Conservation (phyloP, 2,888 invertebrate species). For the Dicycla oo region DNA sequence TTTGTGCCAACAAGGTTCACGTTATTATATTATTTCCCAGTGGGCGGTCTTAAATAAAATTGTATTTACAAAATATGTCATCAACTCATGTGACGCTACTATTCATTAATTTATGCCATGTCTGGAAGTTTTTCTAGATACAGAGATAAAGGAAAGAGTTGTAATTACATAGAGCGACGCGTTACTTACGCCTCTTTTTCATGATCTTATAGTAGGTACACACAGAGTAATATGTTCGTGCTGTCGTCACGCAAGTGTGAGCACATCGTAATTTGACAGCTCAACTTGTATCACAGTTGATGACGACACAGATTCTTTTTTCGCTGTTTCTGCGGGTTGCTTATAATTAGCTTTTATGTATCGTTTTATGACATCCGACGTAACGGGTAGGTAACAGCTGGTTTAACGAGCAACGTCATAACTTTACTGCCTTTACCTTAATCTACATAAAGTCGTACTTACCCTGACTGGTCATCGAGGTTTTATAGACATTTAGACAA, state of each 20-base stretch:
- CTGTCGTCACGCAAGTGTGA: constrained; percentile 14
- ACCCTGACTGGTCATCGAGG: constrained; percentile 25
- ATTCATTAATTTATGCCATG: constrained; percentile 16
- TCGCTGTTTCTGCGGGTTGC: constrained; percentile 66
- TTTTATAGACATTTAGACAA: constrained; percentile 9
- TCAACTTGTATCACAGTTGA: constrained; percentile 62
- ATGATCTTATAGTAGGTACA: constrained; percentile 36
- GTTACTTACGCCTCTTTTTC: constrained; percentile 18
- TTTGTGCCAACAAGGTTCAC: constrained; percentile 71
- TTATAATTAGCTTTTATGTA: constrained; percentile 86
- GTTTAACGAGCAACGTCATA: constrained; percentile 79
- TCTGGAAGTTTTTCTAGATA: constrained; percentile 7
- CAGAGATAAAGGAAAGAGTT: constrained; percentile 1
- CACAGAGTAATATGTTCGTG: constrained; percentile 11
- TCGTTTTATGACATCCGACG: constrained; percentile 86
- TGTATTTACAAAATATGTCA: constrained; percentile 48
- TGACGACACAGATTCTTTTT: constrained; percentile 64
- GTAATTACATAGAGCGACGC: constrained; percentile 10
- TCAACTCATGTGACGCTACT: constrained; percentile 6
- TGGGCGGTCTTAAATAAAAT: constrained; percentile 42
- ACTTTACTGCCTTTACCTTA: constrained; percentile 75
- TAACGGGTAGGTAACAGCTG: constrained; percentile 79
- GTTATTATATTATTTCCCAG: constrained; percentile 53
- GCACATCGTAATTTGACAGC: constrained; percentile 49
- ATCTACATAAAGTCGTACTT: constrained; percentile 62